Conservation (phyloP, 2,797 vertebrate species). For the Aythya fuligula region DNA sequence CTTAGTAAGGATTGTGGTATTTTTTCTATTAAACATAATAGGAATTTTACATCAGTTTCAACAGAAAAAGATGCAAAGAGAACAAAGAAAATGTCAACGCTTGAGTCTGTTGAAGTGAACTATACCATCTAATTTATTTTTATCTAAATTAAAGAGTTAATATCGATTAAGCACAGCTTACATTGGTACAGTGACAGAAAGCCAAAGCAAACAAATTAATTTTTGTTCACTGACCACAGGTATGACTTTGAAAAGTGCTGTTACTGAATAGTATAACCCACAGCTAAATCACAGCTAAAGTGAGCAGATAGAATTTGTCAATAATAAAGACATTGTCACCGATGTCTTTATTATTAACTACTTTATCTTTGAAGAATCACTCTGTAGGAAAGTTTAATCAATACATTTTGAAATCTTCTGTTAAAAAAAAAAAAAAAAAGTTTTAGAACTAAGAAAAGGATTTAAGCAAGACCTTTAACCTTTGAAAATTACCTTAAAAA, state of each 20-base stretch:
- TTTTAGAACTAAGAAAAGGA: neutral
- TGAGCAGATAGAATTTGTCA: neutral
- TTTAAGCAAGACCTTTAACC: neutral
- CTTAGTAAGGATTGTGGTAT: neutral
- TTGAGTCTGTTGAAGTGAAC: neutral
- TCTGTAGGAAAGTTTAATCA: neutral
- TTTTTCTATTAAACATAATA: neutral
- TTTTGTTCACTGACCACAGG: neutral
- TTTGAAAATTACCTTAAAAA: neutral
- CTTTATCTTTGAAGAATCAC: neutral
- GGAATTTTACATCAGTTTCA: neutral
- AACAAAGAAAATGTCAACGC: neutral
- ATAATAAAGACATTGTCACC: neutral
- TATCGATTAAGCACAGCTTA: neutral
- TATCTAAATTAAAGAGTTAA: neutral
- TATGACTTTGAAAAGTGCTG: neutral
- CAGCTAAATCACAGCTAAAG: neutral
- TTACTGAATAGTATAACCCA: neutral
- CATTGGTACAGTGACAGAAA: neutral
- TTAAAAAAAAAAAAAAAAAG: neutral
- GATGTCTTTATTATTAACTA: neutral
- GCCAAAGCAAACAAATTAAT: neutral
- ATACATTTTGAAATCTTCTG: neutral
- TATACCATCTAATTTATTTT: neutral
- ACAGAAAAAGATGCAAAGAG: neutral